Percentiles rank a stretch among this genome's conserved stretches.
Conservation (phyloP, 1,140 invertebrate genomes). For the Drosophila ohnishii region DNA sequence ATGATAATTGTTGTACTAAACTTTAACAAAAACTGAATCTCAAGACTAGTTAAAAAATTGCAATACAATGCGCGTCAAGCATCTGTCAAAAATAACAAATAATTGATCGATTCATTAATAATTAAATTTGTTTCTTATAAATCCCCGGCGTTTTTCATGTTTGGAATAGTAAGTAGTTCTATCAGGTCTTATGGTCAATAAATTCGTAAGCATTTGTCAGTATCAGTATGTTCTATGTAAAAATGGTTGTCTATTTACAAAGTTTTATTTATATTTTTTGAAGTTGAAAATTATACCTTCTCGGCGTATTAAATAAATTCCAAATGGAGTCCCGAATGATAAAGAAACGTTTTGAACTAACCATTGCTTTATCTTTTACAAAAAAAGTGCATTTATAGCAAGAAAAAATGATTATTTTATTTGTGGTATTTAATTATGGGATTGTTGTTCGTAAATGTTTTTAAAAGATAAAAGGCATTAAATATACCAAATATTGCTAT, state of each 20-base stretch:
- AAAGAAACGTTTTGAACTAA: not conserved
- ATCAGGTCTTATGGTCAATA: conserved; percentile 70
- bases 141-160: not conserved
- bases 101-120: not conserved
- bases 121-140: conserved; percentile 1
- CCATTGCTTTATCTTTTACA: not conserved
- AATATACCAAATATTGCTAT: too few species aligned
- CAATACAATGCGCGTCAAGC: not conserved
- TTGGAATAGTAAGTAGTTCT: conserved; percentile 43
- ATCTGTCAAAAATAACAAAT: conserved; percentile 5
- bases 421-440: too few species aligned
- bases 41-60: conserved; percentile 13
- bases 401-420: too few species aligned
- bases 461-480: not conserved
- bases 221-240: conserved; percentile 18
- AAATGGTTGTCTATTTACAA: conserved; percentile 31
- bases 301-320: not conserved
- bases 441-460: not conserved
- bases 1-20: not conserved
- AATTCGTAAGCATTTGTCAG: conserved; percentile 58
- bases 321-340: not conserved
- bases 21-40: conserved; percentile 1
- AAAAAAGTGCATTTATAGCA: too few species aligned
- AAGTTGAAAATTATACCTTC: not conserved
- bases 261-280: not conserved